phyloP scores from a whole-genome alignment of 2,888 invertebrate genomes.

The Calameuta idolon region DNA sequence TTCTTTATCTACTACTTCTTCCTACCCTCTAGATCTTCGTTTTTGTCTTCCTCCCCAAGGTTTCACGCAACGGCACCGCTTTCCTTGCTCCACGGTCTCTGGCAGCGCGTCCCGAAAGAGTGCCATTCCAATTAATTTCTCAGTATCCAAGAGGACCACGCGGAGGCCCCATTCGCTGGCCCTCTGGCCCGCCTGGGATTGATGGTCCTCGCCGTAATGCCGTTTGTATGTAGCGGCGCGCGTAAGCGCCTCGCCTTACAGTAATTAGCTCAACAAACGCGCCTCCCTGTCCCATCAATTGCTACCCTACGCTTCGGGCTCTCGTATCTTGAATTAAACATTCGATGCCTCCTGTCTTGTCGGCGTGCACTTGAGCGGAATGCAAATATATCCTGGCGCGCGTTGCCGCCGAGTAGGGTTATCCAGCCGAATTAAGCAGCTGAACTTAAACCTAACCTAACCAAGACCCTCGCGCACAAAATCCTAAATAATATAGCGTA shows the following conservation, averaged over 20 bases:
- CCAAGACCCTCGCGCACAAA: not conserved
- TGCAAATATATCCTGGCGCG: slow-evolving; percentile 47
- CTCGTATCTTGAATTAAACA: slow-evolving; percentile 65
- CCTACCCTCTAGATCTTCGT: not conserved
- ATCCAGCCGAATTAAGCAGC: not conserved
- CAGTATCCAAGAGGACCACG: not conserved
- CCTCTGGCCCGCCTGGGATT: slow-evolving; percentile 46
- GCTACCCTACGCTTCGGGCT: slow-evolving; percentile 55
- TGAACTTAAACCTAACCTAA: not conserved
- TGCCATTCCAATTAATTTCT: not conserved
- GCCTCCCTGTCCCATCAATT: slow-evolving; percentile 67
- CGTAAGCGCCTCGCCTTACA: slow-evolving; percentile 66
- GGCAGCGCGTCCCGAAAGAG: not conserved
- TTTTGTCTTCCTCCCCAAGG: not conserved
- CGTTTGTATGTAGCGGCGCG: slow-evolving; percentile 66
- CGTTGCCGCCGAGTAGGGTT: not conserved
- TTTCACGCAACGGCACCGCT: not conserved
- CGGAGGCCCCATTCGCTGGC: slow-evolving; percentile 21
- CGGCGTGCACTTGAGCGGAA: slow-evolving; percentile 59
- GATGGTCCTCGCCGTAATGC: slow-evolving; percentile 66
- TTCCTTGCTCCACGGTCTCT: not conserved
- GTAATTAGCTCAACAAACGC: slow-evolving; percentile 68
- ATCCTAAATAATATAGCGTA: not conserved
- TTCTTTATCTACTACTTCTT: not conserved
- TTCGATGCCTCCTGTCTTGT: slow-evolving; percentile 66